These are phyloP conservation scores for Halcyon senegalensis DNA, from an alignment of 2,113 vertebrate genomes.

Conservation along the genomic window DNA sequence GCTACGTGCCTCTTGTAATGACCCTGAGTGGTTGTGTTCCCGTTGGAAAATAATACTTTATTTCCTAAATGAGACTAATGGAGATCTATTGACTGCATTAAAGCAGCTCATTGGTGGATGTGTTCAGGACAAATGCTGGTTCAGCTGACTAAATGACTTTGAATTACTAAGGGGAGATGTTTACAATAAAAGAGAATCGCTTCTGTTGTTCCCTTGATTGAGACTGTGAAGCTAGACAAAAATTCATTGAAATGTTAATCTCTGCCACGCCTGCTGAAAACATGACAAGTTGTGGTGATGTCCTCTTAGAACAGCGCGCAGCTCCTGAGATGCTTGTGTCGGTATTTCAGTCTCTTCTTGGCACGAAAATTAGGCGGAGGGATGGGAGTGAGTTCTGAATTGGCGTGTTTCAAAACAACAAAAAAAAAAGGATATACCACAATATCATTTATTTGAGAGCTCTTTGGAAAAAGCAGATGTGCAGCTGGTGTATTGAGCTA, in stretches of 20 bases:
- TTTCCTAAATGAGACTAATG: not conserved
- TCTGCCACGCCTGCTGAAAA: not conserved
- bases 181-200: conserved; percentile 3
- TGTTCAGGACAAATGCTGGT: not conserved
- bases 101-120: not conserved
- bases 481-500: not conserved
- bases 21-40: not conserved
- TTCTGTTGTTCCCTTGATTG: not conserved
- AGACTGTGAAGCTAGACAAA: not conserved
- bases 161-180: conserved; percentile 4
- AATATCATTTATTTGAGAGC: not conserved
- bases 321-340: not conserved
- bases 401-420: not conserved
- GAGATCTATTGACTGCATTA: not conserved
- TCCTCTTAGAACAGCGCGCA: conserved; percentile 10
- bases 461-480: conserved; percentile 41
- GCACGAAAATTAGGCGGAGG: not conserved
- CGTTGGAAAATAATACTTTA: not conserved
- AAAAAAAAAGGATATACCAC: not conserved
- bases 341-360: not conserved
- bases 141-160: not conserved
- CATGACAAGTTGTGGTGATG: not conserved
- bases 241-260: not conserved
- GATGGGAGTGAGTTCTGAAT: not conserved
- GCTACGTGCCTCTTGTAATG: not conserved